Base-by-base conservation (phyloP, 1,140 invertebrate genomes). In the Acromyrmex echinatior region DNA sequence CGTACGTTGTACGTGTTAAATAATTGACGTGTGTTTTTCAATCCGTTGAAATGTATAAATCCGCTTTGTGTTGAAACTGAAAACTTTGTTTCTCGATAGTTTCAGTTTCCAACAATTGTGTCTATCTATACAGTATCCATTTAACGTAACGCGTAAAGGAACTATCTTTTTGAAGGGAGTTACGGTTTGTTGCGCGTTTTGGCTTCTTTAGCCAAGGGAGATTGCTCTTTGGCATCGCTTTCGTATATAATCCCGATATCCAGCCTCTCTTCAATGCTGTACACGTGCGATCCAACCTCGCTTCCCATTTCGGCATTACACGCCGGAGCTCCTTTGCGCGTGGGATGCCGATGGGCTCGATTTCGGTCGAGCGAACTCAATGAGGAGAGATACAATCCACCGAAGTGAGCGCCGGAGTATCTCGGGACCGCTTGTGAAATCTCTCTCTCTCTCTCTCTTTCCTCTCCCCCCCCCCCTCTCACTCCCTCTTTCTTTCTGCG, bases 301-400 rank as follows among this genome's bases (percentile, higher is more conserved):
- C 73, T 51, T 84, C 80, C 80, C 80, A 84, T 84, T 84, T 84
- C 80, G 80, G 80, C 70, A 62, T 76, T 84, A 84, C 80, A 84
- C 56, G 70, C 60, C 45, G 56, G 70, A 84, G 80, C 80, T 62
- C 80, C 80, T 84, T 84, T 84, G 35, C 80, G 80, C 80, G 80
- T 84, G 80, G 80, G 80, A 84, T 76, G 80, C 70, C 82, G 60
- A 78, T 86, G 74, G 74, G 82, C 82, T 68, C 74, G 82, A 86
- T 86, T 86, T 79, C 82, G 70, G 80, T 76, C 80, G 80, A 76
- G 70, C 56, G 56, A 74, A 51, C 80, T 84, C 80, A 84, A 84
- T 84, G 80, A 84, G 56, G 68, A 84, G 80, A 84, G 70, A 84
- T 84, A 84, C 80, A 84, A 84, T 84, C 68, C 66, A 21, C 14